Percentiles rank a stretch among this genome's conserved stretches.
These are phyloP conservation scores for Conger conger DNA, from an alignment of 2,113 vertebrate species.

Conservation along the genomic window DNA sequence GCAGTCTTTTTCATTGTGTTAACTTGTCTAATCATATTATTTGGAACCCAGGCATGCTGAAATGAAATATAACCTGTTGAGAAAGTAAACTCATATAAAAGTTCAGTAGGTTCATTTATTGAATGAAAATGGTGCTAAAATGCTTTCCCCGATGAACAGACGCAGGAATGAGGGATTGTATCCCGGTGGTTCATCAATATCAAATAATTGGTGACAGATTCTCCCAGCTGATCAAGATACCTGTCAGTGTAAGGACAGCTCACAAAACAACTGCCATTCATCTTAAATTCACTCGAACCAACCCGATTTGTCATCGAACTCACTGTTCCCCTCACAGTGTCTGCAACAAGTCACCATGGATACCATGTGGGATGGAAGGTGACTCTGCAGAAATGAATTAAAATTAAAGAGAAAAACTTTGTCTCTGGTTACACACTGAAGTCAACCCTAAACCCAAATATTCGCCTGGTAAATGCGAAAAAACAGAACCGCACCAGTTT, in stretches of 20 bases:
- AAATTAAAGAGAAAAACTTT: not conserved
- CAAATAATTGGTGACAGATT: not conserved
- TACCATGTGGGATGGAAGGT: not conserved
- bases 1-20: not conserved
- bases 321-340: not conserved
- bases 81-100: not conserved
- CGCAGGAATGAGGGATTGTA: not conserved
- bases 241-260: not conserved
- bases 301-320: not conserved
- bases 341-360: not conserved
- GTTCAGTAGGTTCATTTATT: not conserved
- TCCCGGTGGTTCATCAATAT: not conserved
- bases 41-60: not conserved
- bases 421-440: not conserved
- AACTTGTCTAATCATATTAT: not conserved
- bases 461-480: no score
- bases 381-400: not conserved
- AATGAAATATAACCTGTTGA: not conserved
- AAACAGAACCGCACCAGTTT: not conserved
- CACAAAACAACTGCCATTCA: not conserved
- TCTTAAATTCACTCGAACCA: not conserved
- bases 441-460: not conserved
- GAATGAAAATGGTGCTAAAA: not conserved
- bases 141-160: not conserved
- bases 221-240: not conserved